Evolutionary conservation across 1,140 invertebrate genomes (phyloP).

Genomic region (Pseudomyrmex flavicornis): DNA sequence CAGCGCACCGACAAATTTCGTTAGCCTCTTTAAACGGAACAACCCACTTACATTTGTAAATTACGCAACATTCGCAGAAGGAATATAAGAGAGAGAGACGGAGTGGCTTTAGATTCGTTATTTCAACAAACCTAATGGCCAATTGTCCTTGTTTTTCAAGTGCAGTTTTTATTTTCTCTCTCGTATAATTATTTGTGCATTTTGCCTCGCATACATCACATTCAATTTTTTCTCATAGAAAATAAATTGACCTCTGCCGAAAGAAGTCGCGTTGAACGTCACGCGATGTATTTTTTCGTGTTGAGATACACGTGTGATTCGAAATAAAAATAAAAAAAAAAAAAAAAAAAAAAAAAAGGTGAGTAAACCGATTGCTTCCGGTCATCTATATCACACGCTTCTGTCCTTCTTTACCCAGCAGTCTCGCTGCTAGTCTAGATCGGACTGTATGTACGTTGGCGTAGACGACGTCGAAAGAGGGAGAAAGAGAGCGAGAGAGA

Average conservation of each 20-base stretch:
- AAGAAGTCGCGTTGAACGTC: no score
- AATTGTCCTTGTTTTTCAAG: conserved; percentile 64
- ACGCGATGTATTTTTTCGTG: not conserved
- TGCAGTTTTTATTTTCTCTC: conserved; percentile 25
- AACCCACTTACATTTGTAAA: conserved; percentile 73
- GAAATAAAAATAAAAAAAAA: not conserved
- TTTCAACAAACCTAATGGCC: conserved; percentile 63
- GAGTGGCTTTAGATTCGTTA: conserved; percentile 79
- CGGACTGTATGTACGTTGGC: conserved; percentile 77
- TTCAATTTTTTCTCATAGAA: not conserved
- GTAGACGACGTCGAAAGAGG: conserved; percentile 73
- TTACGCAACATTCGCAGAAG: conserved; percentile 73
- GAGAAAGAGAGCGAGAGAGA: no score
- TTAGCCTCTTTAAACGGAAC: conserved; percentile 64
- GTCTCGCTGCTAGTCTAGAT: conserved; percentile 59
- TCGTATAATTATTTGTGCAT: conserved; percentile 11
- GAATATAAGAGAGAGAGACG: conserved; percentile 72
- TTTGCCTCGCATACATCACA: not conserved
- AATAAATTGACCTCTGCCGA: not conserved
- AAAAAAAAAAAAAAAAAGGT: not conserved
- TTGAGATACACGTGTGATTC: not conserved
- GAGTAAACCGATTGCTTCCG: conserved; percentile 66
- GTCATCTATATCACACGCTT: conserved; percentile 38
- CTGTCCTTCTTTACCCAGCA: conserved; percentile 57
- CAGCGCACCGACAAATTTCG: conserved; percentile 66